These are phyloP conservation scores for Tylochromis polylepis DNA, from an alignment of 2,113 vertebrate genomes.

Conservation along the genomic window DNA sequence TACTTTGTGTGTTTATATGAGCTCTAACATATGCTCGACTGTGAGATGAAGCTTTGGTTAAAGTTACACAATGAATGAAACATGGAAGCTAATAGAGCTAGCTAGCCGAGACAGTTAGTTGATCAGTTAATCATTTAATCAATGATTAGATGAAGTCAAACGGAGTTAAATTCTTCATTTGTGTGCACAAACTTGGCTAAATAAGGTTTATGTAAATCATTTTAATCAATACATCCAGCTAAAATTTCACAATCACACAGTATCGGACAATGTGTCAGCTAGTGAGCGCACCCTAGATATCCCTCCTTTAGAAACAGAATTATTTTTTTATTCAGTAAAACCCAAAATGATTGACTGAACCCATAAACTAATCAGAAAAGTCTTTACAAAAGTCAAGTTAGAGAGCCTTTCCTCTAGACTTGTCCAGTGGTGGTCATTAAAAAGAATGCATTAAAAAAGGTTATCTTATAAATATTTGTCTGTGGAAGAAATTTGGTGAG, in stretches of 20 bases:
- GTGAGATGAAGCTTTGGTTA: not conserved
- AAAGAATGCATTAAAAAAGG: no score
- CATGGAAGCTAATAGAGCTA: not conserved
- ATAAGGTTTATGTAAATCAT: not conserved
- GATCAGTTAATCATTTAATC: not conserved
- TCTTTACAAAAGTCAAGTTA: not conserved
- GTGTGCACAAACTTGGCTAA: not conserved
- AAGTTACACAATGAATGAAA: not conserved
- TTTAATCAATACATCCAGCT: not conserved
- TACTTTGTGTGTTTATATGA: not conserved
- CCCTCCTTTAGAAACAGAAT: rapidly evolving
- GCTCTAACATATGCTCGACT: not conserved
- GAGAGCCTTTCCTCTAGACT: not conserved
- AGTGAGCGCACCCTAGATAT: not conserved
- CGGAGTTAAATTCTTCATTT: not conserved
- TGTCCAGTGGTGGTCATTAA: no score
- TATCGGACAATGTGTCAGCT: not conserved
- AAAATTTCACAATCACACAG: not conserved
- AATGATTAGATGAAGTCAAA: not conserved
- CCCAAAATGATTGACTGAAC: not conserved
- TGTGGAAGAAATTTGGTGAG: no score
- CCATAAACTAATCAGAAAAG: not conserved
- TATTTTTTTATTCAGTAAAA: rapidly evolving
- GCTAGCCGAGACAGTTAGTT: not conserved
- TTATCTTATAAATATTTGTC: no score